phyloP scores from a whole-genome alignment of 2,797 vertebrate species.

The Sorex maritimensis region DNA sequence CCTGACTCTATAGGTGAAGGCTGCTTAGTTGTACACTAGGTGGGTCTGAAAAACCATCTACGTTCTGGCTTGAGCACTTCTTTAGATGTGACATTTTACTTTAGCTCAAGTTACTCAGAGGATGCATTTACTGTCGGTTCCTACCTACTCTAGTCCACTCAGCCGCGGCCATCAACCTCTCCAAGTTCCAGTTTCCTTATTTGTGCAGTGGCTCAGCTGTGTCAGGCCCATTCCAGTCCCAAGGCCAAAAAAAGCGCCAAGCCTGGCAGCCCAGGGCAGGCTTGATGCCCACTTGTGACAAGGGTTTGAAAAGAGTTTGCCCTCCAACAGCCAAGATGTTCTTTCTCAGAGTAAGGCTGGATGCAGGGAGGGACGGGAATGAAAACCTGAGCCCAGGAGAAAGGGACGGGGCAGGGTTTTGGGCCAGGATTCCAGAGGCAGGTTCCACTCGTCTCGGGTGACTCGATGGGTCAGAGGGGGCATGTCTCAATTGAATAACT shows the following conservation, averaged over 20 bases:
- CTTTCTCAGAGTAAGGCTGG: constrained; percentile 61
- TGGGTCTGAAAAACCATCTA: constrained; percentile 42
- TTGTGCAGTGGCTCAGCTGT: constrained; percentile 38
- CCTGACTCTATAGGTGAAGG: constrained; percentile 54
- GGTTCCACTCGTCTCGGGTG: constrained; percentile 46
- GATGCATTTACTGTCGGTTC: constrained; percentile 55
- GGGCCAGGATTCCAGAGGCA: constrained; percentile 47
- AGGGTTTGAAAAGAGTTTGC: constrained; percentile 47
- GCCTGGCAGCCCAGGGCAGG: constrained; percentile 41
- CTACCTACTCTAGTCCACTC: constrained; percentile 3
- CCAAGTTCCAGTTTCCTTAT: constrained; percentile 64
- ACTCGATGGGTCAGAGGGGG: constrained; percentile 35
- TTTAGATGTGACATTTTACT: constrained; percentile 68
- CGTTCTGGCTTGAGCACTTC: constrained; percentile 65
- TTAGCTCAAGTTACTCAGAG: constrained; percentile 60
- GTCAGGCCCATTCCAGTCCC: constrained; percentile 1
- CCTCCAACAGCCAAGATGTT: constrained; percentile 47
- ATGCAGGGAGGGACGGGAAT: neutral
- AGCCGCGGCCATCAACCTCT: constrained; percentile 2
- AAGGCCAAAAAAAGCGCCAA: constrained; percentile 4
- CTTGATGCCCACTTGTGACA: constrained; percentile 20
- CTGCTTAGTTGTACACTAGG: constrained; percentile 37
- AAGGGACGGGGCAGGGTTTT: constrained; percentile 4
- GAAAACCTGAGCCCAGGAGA: constrained; percentile 3
- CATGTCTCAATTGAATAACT: constrained; percentile 53